Base-by-base conservation (phyloP, 2,797 vertebrate genomes). In the Alauda arvensis region DNA sequence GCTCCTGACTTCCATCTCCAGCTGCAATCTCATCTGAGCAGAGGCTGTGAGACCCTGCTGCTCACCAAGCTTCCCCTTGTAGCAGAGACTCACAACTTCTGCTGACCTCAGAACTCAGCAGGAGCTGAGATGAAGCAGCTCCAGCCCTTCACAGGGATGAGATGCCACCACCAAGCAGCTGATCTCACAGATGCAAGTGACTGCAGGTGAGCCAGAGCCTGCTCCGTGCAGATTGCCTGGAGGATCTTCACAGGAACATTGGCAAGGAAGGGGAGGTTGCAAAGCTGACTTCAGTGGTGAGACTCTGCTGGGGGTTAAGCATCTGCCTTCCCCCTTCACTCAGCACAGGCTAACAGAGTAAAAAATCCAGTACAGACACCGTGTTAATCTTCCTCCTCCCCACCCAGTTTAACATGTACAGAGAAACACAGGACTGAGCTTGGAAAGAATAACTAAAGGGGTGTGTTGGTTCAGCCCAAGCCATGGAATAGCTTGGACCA, bases 71-170 rank as follows among this genome's bases (percentile, higher is more conserved):
- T 87, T 79, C 75, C 53, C 42, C 6, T 1, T 25, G 31, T 42
- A 85, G 63, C 80, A 91, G 42, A 70, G n/a, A 8, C 40, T 77
- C 82, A 57, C 63, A 85, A 43, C 71, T 91, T 81, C 56, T 93
- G 63, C 87, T 93, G 89, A 93, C 80, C 85, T 93, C 68, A 68
- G 92, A 90, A 90, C 85, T 67, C 91, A 24, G 87, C 71, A 70
- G 83, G 93, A 89, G 83, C 87, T 34, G 46, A 85, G 93, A 90
- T 89, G 85, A 93, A 95, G 93, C 83, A 87, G 87, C 68, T 85
- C 71, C 77, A 87, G 83, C 91, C 70, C 75, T 68, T 81, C 61
- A 45, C 75, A 70, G 68, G 1, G 5, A 37, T 51, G 89, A 89
- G 85, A 60, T 91, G 91, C 71, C 80, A 91, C 91, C 87, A 85